phyloP scores from a whole-genome alignment of 2,888 invertebrate species.

The Zygaena filipendulae region DNA sequence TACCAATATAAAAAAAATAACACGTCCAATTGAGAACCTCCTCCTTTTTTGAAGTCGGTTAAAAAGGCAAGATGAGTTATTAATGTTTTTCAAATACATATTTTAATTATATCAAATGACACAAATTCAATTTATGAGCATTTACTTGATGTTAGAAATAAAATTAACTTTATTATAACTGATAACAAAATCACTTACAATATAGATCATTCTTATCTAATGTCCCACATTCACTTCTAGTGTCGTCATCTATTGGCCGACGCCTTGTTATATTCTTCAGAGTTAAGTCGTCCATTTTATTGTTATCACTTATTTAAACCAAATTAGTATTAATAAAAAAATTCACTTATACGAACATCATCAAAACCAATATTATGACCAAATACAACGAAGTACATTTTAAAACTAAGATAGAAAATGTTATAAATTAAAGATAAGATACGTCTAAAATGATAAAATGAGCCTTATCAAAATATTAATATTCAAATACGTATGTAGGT shows the following conservation, averaged over 20 bases:
- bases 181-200: slow-evolving; percentile 37
- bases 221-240: slow-evolving; percentile 46
- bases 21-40: too few relatives aligned
- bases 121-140: too few relatives aligned
- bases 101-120: too few relatives aligned
- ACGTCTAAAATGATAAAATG: slow-evolving; percentile 42
- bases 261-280: slow-evolving; percentile 31
- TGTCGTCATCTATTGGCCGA: slow-evolving; percentile 54
- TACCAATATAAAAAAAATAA: too few relatives aligned
- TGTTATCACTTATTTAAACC: slow-evolving; percentile 21
- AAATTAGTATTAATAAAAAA: too few relatives aligned
- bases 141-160: too few relatives aligned
- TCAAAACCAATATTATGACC: slow-evolving; percentile 26
- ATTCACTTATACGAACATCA: too few relatives aligned
- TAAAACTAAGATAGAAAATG: slow-evolving; percentile 54
- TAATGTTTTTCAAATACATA: too few relatives aligned
- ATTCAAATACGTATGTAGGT: slow-evolving; percentile 26
- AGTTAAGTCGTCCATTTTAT: slow-evolving; percentile 39
- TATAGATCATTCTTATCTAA: slow-evolving; percentile 31
- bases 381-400: slow-evolving; percentile 35
- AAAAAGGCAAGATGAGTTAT: too few relatives aligned
- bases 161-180: too few relatives aligned
- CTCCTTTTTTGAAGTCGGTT: too few relatives aligned
- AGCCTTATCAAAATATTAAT: slow-evolving; percentile 42
- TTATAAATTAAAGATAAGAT: slow-evolving; percentile 53